Base-by-base conservation (phyloP, 2,888 invertebrate species). In the Athalia rosae region DNA sequence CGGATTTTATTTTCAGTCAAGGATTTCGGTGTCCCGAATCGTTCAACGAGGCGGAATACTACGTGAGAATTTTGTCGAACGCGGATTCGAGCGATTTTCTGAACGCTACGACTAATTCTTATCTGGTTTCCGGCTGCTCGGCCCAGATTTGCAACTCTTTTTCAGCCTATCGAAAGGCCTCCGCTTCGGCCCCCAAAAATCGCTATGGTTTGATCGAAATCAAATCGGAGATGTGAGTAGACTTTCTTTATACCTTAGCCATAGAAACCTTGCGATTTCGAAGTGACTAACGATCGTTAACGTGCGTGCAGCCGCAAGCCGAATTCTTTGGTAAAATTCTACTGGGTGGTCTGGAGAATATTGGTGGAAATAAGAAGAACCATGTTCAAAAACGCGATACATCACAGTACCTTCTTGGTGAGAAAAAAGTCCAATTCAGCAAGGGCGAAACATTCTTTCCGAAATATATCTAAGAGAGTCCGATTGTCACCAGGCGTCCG, bases 21-120 rank as follows among this genome's bases (percentile, higher is more conserved):
- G 87, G 88, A 53, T 84, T 83, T 76, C 76, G 76, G 8, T 89
- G 89, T 80, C 92, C 92, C 0, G 76, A 82, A 3, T 90, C 90
- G 74, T 92, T 89, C 88, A 92, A 92, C 81, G 91, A 92, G n/a
- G 91, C 91, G 3, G 92, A 93, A 82, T 91, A 91, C 84, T 92
- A 91, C 84, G 90, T 92, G 62, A 89, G 91, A 80, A 89, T 90
- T 4, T 83, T 92, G 80, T 92, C 92, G 3, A 88, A 76, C 7
- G 47, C 41, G 0, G 13, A 73, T 48, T 62, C 41, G 15, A n/a
- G 7, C 5, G 48, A 61, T 73, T 73, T 48, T 15, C 3, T 11
- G 13, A 48, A 50, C 9, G 62, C 48, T 61, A 62, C 28, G 28
- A 28, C 74, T 71, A 13, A 71, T 15, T 56, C 56, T 13, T 43